Percentiles rank a stretch among this genome's conserved stretches.
Conservation (phyloP, 2,888 invertebrate species). For the Cephalotes varians region DNA sequence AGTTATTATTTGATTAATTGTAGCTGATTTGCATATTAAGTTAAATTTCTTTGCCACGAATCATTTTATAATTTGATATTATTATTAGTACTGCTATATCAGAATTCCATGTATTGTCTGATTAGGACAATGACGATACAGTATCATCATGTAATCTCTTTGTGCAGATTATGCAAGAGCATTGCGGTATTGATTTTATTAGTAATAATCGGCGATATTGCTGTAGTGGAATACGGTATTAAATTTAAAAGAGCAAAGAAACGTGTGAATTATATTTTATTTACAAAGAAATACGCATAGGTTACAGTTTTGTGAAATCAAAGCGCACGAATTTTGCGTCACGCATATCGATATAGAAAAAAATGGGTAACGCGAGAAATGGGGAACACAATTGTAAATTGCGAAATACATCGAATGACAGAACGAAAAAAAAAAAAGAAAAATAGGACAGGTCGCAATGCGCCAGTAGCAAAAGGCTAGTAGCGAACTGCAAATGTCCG, state of each 20-base stretch:
- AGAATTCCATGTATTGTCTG: neutral
- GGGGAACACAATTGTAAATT: constrained; percentile 48
- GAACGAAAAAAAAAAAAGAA: neutral
- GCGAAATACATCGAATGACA: constrained; percentile 39
- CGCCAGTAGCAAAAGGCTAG: constrained; percentile 32
- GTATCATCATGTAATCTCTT: neutral
- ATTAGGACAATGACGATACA: no score
- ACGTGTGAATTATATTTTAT: constrained; percentile 38
- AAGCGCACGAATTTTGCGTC: constrained; percentile 33
- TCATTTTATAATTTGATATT: neutral
- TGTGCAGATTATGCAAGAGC: neutral
- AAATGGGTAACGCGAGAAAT: constrained; percentile 42
- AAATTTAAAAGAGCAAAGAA: constrained; percentile 6
- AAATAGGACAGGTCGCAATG: constrained; percentile 29
- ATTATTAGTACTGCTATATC: neutral
- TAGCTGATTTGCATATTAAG: neutral
- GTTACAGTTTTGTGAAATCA: constrained; percentile 35
- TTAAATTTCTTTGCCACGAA: neutral
- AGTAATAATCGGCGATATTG: constrained; percentile 3
- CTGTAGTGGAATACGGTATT: no score
- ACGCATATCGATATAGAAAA: constrained; percentile 36
- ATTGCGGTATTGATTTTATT: neutral
- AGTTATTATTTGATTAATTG: neutral
- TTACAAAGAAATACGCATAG: constrained; percentile 2
- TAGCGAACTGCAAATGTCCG: constrained; percentile 47